A percentile compares a stretch with the other conserved stretches of the same genome.
These are phyloP conservation scores for Helicoverpa assulta DNA, from an alignment of 2,888 invertebrate genomes.

Conservation along the genomic window DNA sequence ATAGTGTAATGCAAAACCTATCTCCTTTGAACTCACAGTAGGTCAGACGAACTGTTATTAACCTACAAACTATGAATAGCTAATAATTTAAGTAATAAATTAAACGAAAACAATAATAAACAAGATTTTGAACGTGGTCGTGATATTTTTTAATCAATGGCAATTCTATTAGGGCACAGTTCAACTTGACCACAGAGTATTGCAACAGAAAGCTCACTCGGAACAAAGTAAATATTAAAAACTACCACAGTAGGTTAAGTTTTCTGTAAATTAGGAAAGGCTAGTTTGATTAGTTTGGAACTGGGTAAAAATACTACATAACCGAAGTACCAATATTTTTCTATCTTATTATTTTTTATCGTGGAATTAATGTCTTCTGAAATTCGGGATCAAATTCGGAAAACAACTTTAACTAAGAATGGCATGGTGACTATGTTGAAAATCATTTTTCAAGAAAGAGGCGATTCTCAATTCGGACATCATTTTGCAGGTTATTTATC, in stretches of 20 bases:
- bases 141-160: constrained; percentile 63
- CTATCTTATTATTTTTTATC: too few species aligned
- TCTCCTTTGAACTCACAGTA: constrained; percentile 21
- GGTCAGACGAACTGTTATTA: constrained; percentile 47
- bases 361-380: too few species aligned
- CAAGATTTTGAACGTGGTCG: constrained; percentile 46
- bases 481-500: background rate
- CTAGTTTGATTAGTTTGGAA: too few species aligned
- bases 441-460: too few species aligned
- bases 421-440: too few species aligned
- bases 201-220: constrained; percentile 18
- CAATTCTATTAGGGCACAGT: constrained; percentile 59
- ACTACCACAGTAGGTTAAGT: background rate
- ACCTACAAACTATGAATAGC: constrained; percentile 56
- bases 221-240: background rate
- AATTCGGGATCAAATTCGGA: too few species aligned
- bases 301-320: too few species aligned
- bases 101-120: constrained; percentile 58
- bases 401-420: too few species aligned
- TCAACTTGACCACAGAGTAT: constrained; percentile 22
- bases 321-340: too few species aligned
- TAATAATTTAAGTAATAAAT: constrained; percentile 53
- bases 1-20: constrained; percentile 20
- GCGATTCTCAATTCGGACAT: too few species aligned
- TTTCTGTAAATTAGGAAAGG: too few species aligned